Conservation (phyloP, 92 coral and sea anemone species). For the Montipora capitata region DNA sequence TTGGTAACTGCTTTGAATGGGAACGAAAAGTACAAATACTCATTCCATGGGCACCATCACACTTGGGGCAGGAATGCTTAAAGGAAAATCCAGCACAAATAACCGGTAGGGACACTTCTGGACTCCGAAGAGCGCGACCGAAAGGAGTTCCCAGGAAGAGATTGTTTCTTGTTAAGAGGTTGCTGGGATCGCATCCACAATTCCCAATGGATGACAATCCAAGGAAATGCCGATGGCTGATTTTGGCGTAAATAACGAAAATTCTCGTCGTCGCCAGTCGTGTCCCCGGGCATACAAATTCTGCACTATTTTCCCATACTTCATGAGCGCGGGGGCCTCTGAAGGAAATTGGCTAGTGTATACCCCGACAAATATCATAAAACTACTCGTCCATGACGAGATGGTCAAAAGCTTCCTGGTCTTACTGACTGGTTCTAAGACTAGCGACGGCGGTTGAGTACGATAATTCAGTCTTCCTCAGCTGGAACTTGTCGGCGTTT, state of each 20-base stretch:
- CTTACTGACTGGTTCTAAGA: conserved; percentile 39
- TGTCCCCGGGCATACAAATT: conserved; percentile 64
- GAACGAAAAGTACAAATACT: conserved; percentile 64
- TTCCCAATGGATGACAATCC: conserved; percentile 62
- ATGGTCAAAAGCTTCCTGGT: conserved; percentile 33
- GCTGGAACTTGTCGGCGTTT: too few relatives aligned
- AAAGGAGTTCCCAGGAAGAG: conserved; percentile 48
- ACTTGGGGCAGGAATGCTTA: conserved; percentile 67
- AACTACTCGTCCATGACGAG: conserved; percentile 41
- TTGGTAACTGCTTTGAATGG: background rate
- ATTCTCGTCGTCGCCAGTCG: conserved; percentile 67
- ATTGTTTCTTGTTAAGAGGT: conserved; percentile 4
- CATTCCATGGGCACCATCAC: conserved; percentile 43
- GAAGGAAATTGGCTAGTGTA: conserved; percentile 49
- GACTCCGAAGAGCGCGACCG: conserved; percentile 13
- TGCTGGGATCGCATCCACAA: conserved; percentile 61
- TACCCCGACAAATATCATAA: conserved; percentile 64
- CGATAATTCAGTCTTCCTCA: too few relatives aligned
- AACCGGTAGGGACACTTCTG: conserved; percentile 44
- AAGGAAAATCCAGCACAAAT: conserved; percentile 54
- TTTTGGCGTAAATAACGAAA: conserved; percentile 61
- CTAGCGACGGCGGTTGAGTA: background rate
- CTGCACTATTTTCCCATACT: conserved; percentile 66
- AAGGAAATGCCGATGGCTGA: conserved; percentile 43
- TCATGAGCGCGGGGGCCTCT: conserved; percentile 75